Evolutionary conservation across 1,140 invertebrate species (phyloP).

Genomic region (Plodia interpunctella): DNA sequence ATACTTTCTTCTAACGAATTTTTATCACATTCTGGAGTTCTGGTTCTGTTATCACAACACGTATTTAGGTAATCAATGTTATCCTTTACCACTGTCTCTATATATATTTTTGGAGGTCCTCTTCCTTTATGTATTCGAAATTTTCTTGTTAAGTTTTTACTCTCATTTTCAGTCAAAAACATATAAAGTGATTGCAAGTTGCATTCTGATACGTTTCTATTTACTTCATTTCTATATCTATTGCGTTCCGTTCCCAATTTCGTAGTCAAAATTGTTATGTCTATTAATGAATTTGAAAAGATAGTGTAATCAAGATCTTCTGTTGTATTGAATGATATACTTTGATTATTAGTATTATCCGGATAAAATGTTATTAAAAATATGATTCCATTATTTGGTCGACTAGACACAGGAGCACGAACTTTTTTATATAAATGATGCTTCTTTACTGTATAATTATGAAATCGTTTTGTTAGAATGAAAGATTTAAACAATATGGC

Average conservation of each 20-base stretch:
- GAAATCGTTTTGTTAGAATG: constrained; percentile 20
- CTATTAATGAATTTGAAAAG: constrained; percentile 30
- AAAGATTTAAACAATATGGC: neutral
- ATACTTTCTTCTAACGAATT: constrained; percentile 10
- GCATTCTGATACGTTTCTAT: constrained; percentile 32
- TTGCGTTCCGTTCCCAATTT: constrained; percentile 18
- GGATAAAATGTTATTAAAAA: constrained; percentile 49
- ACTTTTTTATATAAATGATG: constrained; percentile 39
- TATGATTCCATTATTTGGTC: constrained; percentile 33
- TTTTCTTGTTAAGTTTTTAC: constrained; percentile 37
- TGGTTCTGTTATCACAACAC: constrained; percentile 39
- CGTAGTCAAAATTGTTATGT: constrained; percentile 52
- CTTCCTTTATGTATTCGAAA: constrained; percentile 42
- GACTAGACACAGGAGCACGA: constrained; percentile 15
- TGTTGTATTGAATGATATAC: constrained; percentile 9
- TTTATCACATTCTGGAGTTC: constrained; percentile 21
- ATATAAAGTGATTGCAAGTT: constrained; percentile 46
- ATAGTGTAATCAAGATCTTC: constrained; percentile 22
- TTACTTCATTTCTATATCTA: constrained; percentile 11
- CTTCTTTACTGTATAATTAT: constrained; percentile 45
- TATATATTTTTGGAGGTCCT: constrained; percentile 53
- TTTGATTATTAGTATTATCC: constrained; percentile 14
- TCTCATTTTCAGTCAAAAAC: constrained; percentile 38
- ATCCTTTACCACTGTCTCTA: constrained; percentile 32
- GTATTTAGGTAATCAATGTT: constrained; percentile 33